Conservation (phyloP, 2,113 vertebrate genomes). For the Zeus faber region DNA sequence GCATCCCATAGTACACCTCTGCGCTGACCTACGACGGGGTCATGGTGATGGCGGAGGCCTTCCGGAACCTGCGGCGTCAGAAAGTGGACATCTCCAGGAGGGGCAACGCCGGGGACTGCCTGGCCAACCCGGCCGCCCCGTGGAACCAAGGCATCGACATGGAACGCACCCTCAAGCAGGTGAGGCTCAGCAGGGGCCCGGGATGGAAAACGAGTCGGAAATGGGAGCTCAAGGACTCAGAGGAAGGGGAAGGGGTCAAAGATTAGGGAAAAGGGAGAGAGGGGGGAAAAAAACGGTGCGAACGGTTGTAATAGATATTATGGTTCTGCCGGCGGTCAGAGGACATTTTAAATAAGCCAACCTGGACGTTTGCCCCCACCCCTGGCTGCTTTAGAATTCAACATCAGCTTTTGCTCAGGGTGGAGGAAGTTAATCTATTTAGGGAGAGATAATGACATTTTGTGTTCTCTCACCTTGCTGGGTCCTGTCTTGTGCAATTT, state of each 20-base stretch:
- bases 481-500: background rate
- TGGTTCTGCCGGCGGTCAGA: too few species aligned
- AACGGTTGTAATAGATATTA: too few species aligned
- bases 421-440: background rate
- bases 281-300: too few species aligned
- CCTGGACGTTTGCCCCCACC: background rate
- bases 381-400: background rate
- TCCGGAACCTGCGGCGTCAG: constrained; percentile 91
- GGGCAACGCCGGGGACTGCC: constrained; percentile 95
- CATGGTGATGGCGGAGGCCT: constrained; percentile 98
- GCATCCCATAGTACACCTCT: constrained; percentile 87
- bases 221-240: background rate
- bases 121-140: constrained; percentile 94
- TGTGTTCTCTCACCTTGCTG: background rate
- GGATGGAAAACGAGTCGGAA: background rate
- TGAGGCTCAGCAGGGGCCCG: constrained; percentile 12
- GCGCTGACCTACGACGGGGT: constrained; percentile 96
- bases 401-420: background rate
- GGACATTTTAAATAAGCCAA: constrained; percentile 2
- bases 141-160: constrained; percentile 90
- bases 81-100: constrained; percentile 96
- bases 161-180: constrained; percentile 64
- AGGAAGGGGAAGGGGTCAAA: too few species aligned
- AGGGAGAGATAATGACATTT: background rate
- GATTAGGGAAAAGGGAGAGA: too few species aligned